A percentile compares a stretch with the other conserved stretches of the same genome.
Conservation (phyloP, 2,888 invertebrate species). For the Eugnorisma glareosa region DNA sequence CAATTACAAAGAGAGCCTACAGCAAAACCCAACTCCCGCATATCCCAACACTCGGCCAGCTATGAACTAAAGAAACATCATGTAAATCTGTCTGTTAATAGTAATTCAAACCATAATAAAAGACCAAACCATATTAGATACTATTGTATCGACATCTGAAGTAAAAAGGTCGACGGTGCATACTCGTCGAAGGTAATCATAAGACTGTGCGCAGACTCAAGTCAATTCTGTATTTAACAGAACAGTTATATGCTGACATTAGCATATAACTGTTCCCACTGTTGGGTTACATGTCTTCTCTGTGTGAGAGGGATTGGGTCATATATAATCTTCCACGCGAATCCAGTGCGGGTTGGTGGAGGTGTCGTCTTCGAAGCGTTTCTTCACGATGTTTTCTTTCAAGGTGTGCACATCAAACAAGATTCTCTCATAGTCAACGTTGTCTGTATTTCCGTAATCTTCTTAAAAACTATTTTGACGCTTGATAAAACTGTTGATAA, state of each 20-base stretch:
- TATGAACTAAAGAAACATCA: background rate
- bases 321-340: too few species aligned
- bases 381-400: too few species aligned
- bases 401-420: too few species aligned
- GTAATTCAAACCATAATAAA: background rate
- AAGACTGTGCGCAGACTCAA: conserved; percentile 14
- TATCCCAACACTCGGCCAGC: background rate
- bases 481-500: too few species aligned
- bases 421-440: too few species aligned
- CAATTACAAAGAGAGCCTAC: background rate
- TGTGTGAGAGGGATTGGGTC: too few species aligned
- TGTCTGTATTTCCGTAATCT: too few species aligned
- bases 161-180: conserved; percentile 38
- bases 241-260: too few species aligned
- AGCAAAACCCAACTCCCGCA: too few species aligned
- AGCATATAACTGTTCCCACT: background rate
- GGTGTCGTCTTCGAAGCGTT: too few species aligned
- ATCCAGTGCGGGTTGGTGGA: too few species aligned
- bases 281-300: background rate
- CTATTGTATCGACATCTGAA: conserved; percentile 31
- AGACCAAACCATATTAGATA: conserved; percentile 35
- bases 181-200: conserved; percentile 37
- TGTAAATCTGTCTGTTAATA: conserved; percentile 1
- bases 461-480: too few species aligned
- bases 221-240: background rate